A percentile compares a stretch with the other conserved stretches of the same genome.
phyloP scores from a whole-genome alignment of 2,888 invertebrate genomes.

The Linnaemya tessellans region DNA sequence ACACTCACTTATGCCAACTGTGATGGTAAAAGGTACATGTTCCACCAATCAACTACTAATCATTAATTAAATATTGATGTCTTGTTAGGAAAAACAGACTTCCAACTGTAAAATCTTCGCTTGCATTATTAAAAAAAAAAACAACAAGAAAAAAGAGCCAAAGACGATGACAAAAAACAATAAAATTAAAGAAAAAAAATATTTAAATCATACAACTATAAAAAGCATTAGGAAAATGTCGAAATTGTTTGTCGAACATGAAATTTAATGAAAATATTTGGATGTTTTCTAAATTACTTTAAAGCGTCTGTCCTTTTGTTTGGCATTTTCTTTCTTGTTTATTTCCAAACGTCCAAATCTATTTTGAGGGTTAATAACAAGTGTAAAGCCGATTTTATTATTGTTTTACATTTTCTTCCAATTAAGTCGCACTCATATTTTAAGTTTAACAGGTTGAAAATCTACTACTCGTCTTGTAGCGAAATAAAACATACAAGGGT shows the following conservation, averaged over 20 bases:
- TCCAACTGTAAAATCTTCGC: constrained; percentile 43
- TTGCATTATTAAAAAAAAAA: neutral
- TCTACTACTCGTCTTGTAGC: constrained; percentile 28
- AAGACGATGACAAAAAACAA: constrained; percentile 13
- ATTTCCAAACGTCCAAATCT: neutral
- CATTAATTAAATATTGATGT: constrained; percentile 65
- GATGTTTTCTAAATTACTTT: constrained; percentile 47
- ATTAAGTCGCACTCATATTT: constrained; percentile 47
- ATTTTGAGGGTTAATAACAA: constrained; percentile 27
- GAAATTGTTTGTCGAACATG: constrained; percentile 55
- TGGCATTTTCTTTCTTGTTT: neutral
- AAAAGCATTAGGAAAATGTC: constrained; percentile 52
- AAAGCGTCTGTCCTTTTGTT: constrained; percentile 14
- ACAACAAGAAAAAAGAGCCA: neutral
- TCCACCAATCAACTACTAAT: constrained; percentile 53
- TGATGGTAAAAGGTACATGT: constrained; percentile 12
- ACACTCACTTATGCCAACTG: neutral
- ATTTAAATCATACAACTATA: constrained; percentile 57
- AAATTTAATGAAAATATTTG: constrained; percentile 65
- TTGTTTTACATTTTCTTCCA: constrained; percentile 20
- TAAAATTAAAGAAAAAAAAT: constrained; percentile 8
- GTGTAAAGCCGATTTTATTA: constrained; percentile 46
- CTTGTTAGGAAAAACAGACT: constrained; percentile 53
- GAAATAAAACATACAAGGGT: neutral
- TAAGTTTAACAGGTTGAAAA: neutral